These are phyloP conservation scores for Trichosurus vulpecula DNA, from an alignment of 2,797 vertebrate genomes.

Conservation along the genomic window DNA sequence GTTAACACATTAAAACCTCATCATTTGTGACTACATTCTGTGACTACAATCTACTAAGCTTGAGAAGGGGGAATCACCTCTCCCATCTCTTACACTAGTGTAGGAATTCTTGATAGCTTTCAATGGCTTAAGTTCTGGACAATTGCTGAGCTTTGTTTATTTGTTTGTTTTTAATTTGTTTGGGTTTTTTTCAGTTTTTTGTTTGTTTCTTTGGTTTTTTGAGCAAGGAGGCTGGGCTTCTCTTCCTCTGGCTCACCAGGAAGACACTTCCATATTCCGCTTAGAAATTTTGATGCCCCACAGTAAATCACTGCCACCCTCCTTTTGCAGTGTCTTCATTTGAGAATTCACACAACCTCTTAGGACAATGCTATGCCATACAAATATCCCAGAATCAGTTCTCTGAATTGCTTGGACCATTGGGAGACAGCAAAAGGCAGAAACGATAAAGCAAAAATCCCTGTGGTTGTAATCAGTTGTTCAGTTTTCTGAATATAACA, in stretches of 20 bases:
- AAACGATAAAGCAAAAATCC: neutral
- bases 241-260: neutral
- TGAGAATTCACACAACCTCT: neutral
- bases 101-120: neutral
- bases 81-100: neutral
- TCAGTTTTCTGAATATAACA: neutral
- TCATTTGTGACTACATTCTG: neutral
- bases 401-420: neutral
- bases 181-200: no score
- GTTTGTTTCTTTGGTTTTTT: neutral
- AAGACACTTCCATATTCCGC: neutral
- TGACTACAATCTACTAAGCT: neutral
- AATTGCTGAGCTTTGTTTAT: neutral
- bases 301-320: neutral
- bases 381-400: neutral
- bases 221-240: neutral
- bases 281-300: neutral
- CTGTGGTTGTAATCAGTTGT: neutral
- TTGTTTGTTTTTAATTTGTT: neutral
- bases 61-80: neutral
- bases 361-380: neutral
- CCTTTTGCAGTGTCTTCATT: neutral
- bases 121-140: neutral
- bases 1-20: conserved; percentile 6
- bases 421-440: neutral